Conservation (phyloP, 2,888 invertebrate genomes). For the Cancer borealis region DNA sequence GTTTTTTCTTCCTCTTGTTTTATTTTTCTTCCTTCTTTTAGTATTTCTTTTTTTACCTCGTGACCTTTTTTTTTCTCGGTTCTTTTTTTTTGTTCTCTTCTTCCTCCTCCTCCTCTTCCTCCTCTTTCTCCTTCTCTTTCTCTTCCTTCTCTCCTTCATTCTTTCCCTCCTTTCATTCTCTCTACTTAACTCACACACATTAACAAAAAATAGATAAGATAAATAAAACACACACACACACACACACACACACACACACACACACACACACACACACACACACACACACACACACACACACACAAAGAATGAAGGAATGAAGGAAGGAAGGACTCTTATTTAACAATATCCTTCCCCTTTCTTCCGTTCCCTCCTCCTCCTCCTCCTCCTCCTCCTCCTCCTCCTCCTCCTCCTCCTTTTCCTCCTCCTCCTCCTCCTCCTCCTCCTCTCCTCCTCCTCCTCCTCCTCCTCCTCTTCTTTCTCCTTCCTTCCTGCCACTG, state of each 20-base stretch:
- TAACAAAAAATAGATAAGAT: background rate
- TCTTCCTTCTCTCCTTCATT: background rate
- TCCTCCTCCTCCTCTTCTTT: too few species aligned
- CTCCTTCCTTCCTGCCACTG: background rate
- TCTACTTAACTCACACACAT: background rate
- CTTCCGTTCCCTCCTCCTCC: background rate
- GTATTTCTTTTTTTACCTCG: background rate
- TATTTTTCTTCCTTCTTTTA: background rate
- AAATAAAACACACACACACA: background rate
- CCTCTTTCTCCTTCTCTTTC: background rate
- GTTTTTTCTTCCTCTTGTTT: background rate
- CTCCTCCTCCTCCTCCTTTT: too few species aligned
- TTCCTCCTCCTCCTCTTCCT: background rate
- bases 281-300: conserved; percentile 10
- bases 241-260: background rate
- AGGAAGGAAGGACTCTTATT: background rate
- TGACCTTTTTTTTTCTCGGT: background rate
- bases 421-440: background rate
- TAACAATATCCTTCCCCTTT: background rate
- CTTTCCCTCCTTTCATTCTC: background rate
- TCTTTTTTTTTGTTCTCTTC: background rate
- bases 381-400: background rate
- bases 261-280: background rate
- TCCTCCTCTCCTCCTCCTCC: background rate
- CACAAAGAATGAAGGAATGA: background rate